These are phyloP conservation scores for Rynchops niger DNA, from an alignment of 2,113 vertebrate genomes.

Conservation along the genomic window DNA sequence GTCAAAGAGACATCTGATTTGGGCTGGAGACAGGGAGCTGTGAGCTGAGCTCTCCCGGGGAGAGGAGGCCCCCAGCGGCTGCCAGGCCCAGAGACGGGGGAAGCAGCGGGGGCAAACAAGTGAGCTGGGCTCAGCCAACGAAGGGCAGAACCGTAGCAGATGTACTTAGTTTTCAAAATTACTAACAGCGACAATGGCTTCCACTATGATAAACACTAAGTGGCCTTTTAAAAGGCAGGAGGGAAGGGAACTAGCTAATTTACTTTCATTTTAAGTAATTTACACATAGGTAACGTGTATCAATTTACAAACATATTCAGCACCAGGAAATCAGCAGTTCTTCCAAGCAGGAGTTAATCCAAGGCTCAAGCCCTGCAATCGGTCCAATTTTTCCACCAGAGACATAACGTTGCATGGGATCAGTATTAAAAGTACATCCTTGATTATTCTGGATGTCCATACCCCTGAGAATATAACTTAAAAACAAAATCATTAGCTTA, in stretches of 20 bases:
- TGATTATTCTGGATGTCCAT: background rate
- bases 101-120: background rate
- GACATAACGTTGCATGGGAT: background rate
- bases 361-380: background rate
- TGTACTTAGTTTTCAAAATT: background rate
- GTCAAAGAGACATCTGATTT: background rate
- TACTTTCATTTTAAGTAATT: conserved; percentile 8
- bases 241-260: conserved; percentile 7
- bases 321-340: background rate
- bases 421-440: background rate
- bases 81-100: background rate
- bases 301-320: background rate
- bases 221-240: background rate
- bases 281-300: background rate
- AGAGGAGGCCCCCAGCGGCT: background rate
- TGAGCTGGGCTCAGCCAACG: background rate
- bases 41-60: background rate
- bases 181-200: background rate
- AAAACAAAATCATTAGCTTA: conserved; percentile 54
- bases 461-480: conserved; percentile 28
- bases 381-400: background rate
- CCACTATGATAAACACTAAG: background rate
- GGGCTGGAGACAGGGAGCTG: background rate
- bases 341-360: conserved; percentile 20
- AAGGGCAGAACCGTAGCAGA: background rate